Conservation (phyloP, 2,888 invertebrate species). For the Drosophila lacicola region DNA sequence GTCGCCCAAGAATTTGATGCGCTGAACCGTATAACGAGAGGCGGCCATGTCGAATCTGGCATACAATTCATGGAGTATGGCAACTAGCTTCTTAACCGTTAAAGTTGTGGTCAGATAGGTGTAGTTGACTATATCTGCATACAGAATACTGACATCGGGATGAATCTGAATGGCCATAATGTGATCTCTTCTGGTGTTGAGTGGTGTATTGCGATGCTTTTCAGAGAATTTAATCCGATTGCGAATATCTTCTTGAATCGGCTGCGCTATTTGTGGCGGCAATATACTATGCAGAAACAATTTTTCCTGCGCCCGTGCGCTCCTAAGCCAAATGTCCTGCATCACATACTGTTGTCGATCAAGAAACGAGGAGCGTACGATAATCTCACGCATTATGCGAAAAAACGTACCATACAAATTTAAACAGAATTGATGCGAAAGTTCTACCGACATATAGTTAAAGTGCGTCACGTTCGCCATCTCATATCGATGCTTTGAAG, state of each 20-base stretch:
- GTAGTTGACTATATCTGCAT: constrained; percentile 97
- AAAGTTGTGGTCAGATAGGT: constrained; percentile 91
- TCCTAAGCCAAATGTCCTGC: constrained; percentile 45
- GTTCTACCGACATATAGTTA: constrained; percentile 21
- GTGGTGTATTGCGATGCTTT: not conserved
- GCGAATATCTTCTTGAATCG: constrained; percentile 87
- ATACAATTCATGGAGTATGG: constrained; percentile 94
- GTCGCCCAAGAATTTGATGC: constrained; percentile 97
- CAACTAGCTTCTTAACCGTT: constrained; percentile 92
- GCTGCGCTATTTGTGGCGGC: constrained; percentile 92
- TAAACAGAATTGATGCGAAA: constrained; percentile 38
- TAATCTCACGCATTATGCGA: constrained; percentile 52
- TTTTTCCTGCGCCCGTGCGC: constrained; percentile 51
- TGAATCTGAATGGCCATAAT: constrained; percentile 91
- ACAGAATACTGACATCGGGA: constrained; percentile 94
- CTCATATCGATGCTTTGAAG: constrained; percentile 1
- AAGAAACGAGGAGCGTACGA: constrained; percentile 61
- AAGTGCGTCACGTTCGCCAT: not conserved
- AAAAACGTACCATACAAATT: constrained; percentile 57
- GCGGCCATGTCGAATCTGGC: constrained; percentile 96
- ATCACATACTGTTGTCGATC: constrained; percentile 62
- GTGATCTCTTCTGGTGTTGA: constrained; percentile 4
- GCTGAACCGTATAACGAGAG: constrained; percentile 90
- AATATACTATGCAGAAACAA: constrained; percentile 92
- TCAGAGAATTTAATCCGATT: constrained; percentile 84